These are phyloP conservation scores for Napeogenes sylphis DNA, from an alignment of 2,888 invertebrate species.

Conservation along the genomic window DNA sequence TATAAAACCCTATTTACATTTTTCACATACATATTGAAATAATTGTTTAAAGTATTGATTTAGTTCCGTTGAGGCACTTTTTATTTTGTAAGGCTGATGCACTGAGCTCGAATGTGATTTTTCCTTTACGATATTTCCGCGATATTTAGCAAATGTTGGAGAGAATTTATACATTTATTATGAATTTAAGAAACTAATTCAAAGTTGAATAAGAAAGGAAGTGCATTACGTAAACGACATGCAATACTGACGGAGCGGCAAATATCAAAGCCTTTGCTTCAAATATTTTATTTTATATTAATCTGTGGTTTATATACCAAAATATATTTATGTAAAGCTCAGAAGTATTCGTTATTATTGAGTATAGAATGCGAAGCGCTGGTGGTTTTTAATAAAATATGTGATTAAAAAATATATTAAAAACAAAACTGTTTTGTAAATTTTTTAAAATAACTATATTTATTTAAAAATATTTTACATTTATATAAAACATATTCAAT, in stretches of 20 bases:
- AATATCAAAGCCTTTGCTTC: background rate
- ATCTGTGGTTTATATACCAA: too few relatives aligned
- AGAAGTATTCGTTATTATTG: too few relatives aligned
- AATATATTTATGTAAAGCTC: too few relatives aligned
- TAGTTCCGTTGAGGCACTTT: background rate
- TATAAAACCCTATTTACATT: background rate
- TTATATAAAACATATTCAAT: too few relatives aligned
- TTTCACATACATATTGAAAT: background rate
- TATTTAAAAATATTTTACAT: too few relatives aligned
- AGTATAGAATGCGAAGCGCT: too few relatives aligned
- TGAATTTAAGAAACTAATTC: too few relatives aligned
- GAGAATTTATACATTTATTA: background rate
- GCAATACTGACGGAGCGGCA: constrained; percentile 1
- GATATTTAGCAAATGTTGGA: background rate
- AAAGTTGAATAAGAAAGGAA: background rate
- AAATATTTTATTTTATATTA: background rate
- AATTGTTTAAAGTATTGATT: constrained; percentile 4
- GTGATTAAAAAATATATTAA: too few relatives aligned
- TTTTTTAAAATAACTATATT: too few relatives aligned
- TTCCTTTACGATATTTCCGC: too few relatives aligned
- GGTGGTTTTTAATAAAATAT: too few relatives aligned
- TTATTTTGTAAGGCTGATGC: background rate
- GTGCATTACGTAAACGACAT: constrained; percentile 1
- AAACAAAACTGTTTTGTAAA: too few relatives aligned
- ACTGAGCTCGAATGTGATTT: background rate